phyloP scores from a whole-genome alignment of 2,888 invertebrate species.

The Ormyrus nitidulus region DNA sequence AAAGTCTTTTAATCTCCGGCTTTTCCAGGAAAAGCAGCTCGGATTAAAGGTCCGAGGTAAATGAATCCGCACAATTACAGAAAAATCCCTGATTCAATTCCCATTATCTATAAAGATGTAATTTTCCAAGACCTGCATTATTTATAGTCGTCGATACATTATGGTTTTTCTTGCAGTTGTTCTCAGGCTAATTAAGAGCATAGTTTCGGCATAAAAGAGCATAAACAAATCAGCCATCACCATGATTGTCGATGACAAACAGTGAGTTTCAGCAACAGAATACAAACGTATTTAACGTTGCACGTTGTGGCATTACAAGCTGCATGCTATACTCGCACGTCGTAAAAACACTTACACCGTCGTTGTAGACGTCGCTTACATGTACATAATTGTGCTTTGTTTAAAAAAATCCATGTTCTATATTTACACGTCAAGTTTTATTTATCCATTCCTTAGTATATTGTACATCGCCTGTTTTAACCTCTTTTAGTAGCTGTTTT shows the following conservation, averaged over 20 bases:
- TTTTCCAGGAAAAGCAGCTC: too few species aligned
- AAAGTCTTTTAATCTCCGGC: too few species aligned
- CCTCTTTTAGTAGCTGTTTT: not conserved
- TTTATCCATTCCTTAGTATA: too few species aligned
- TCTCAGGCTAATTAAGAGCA: slow-evolving; percentile 18
- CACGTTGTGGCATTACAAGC: slow-evolving; percentile 24
- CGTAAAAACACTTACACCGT: not conserved
- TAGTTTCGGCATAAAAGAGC: slow-evolving; percentile 59
- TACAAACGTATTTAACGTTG: slow-evolving; percentile 24
- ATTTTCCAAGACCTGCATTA: too few species aligned
- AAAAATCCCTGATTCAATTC: too few species aligned
- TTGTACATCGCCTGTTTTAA: too few species aligned
- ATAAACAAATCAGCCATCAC: slow-evolving; percentile 66
- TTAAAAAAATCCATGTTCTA: too few species aligned
- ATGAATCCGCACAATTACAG: too few species aligned
- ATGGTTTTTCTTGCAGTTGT: slow-evolving; percentile 71
- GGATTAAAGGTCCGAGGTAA: too few species aligned
- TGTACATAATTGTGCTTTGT: not conserved
- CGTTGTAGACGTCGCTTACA: not conserved
- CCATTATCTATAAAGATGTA: too few species aligned
- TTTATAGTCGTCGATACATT: too few species aligned
- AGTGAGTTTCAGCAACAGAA: slow-evolving; percentile 67
- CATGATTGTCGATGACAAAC: slow-evolving; percentile 75
- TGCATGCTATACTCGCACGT: slow-evolving; percentile 31
- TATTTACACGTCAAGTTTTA: too few species aligned